These are phyloP conservation scores for Theretra japonica DNA, from an alignment of 2,888 invertebrate species.

Conservation along the genomic window DNA sequence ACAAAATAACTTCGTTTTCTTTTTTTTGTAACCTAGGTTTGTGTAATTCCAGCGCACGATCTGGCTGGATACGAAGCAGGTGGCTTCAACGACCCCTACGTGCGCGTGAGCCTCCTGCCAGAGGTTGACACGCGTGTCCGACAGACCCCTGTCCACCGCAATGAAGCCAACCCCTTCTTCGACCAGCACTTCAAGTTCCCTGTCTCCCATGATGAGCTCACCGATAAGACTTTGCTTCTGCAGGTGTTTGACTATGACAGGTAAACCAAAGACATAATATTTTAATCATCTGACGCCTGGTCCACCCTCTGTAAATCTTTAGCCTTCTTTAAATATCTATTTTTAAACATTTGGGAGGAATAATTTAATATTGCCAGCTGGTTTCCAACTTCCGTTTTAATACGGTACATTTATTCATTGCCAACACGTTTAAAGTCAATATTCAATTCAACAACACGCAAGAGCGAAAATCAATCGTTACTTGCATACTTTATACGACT, in stretches of 20 bases:
- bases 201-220: constrained; percentile 93
- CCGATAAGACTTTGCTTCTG: constrained; percentile 90
- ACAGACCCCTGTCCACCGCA: constrained; percentile 93
- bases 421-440: no score
- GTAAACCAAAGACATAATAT: constrained; percentile 45
- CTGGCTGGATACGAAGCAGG: constrained; percentile 93
- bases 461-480: no score
- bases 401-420: no score
- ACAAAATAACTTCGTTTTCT: neutral
- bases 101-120: constrained; percentile 91
- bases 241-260: constrained; percentile 88
- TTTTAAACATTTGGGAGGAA: no score
- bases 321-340: no score
- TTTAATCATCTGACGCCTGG: no score
- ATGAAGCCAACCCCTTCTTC: constrained; percentile 94
- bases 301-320: no score
- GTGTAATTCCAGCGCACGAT: constrained; percentile 87
- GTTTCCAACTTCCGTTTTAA: no score
- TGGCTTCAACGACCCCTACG: constrained; percentile 96
- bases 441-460: no score
- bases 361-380: no score
- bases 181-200: constrained; percentile 97
- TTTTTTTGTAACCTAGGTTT: neutral
- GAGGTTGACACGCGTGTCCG: constrained; percentile 93
- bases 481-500: no score